Evolutionary conservation across 2,797 vertebrate species (phyloP), one percentile per base, ranked within the genome.

Genomic region (Percopsis omiscomaycus): DNA sequence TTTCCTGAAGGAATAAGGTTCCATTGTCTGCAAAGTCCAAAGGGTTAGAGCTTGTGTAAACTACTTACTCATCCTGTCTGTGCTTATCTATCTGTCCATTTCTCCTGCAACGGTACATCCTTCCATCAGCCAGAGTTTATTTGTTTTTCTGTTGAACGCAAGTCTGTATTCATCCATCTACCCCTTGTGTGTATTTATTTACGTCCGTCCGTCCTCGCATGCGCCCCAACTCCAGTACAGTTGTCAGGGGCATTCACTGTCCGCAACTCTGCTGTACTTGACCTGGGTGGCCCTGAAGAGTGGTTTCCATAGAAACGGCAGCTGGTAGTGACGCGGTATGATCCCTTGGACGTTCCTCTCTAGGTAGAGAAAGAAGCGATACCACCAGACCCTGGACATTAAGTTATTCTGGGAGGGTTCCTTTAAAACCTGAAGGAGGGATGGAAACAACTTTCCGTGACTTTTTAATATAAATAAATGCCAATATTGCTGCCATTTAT

Each of bases 341-440:
- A 92, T 87, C 5, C 92, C 93, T 56, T 91, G 91, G 48, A 95
- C 93, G 48, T 95, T 95, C 78, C 83, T 91, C 78, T 96, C 95
- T 45, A 95, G 94, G 92, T 95, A 96, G 86, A 90, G 92, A 85
- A 96, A 96, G 55, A 92, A 89, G 71, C 88, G 86, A 84, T 92
- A 95, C 95, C 95, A 96, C 95, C 94, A 96, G n/a, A 95, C 93
- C 44, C 90, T 84, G 28, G 94, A 91, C 5, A 95, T 86, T 72
- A 94, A 92, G 89, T 95, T 96, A 4, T 83, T 93, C 83, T 91
- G 90, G 15, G 93, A 93, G 59, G 89, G 87, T 82, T 94, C 92
- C 88, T 95, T 95, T 78, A 95, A 92, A 72, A 90, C 93, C 95
- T 96, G 75, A 42, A 30, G 5, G 37, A n/a, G 6, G 22, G 42